Evolutionary conservation across 2,797 vertebrate genomes (phyloP).

Genomic region (Periparus ater): DNA sequence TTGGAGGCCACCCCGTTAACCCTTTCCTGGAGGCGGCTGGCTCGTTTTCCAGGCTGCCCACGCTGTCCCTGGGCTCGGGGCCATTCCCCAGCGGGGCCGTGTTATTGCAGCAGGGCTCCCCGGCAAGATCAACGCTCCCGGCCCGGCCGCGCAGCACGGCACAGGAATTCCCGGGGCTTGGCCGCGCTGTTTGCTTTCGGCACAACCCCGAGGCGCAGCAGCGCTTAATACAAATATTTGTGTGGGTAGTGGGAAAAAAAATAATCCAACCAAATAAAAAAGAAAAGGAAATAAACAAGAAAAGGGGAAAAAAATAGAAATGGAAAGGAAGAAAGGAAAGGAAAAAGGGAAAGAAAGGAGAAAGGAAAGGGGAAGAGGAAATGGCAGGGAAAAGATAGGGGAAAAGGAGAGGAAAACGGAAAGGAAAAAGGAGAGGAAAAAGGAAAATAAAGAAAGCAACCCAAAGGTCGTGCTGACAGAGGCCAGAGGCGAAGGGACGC

Average conservation of each 20-base stretch:
- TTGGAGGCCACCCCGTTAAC: background rate
- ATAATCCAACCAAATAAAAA: too few relatives aligned
- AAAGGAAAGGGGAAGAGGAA: too few relatives aligned
- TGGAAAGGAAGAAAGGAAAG: background rate
- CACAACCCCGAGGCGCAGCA: background rate
- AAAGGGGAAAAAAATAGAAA: too few relatives aligned
- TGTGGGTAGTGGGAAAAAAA: background rate
- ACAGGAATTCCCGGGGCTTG: background rate
- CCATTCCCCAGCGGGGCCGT: background rate
- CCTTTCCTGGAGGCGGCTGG: background rate
- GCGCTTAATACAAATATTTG: constrained; percentile 9
- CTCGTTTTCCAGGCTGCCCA: background rate
- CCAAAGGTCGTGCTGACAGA: background rate
- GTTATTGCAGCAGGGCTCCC: constrained; percentile 3
- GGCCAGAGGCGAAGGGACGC: too few relatives aligned
- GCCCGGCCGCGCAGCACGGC: background rate
- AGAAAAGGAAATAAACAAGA: background rate
- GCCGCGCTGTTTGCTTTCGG: background rate
- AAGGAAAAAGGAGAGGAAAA: too few relatives aligned
- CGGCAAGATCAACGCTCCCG: background rate
- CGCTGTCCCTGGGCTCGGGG: background rate
- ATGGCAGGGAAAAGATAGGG: background rate
- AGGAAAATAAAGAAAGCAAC: background rate
- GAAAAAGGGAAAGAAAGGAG: too few relatives aligned
- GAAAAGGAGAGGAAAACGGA: too few relatives aligned